phyloP scores from a whole-genome alignment of 2,797 vertebrate species.

The Pteropus rufus region DNA sequence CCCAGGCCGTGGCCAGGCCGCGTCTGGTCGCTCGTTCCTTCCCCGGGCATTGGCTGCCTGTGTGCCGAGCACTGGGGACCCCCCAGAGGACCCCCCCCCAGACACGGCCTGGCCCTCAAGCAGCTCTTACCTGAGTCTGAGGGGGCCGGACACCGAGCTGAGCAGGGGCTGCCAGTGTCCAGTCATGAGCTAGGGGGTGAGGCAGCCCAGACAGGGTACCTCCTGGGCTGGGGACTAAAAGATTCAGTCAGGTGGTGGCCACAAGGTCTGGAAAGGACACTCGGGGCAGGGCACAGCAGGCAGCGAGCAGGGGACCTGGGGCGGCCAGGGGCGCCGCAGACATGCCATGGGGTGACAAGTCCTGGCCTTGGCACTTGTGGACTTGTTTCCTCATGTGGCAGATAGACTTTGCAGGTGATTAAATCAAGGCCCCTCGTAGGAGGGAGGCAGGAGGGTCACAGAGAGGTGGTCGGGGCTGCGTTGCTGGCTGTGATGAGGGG shows the following conservation, averaged over 20 bases:
- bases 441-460: background rate
- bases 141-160: background rate
- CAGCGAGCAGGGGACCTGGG: background rate
- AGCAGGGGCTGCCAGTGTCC: background rate
- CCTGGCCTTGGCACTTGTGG: too few relatives aligned
- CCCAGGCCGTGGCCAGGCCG: background rate
- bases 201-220: background rate
- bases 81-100: background rate
- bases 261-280: background rate
- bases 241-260: background rate
- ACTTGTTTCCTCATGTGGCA: accelerated
- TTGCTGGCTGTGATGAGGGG: background rate
- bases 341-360: background rate
- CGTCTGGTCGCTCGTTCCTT: background rate
- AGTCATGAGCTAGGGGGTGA: background rate
- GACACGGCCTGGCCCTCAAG: background rate
- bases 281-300: background rate
- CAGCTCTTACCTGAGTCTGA: background rate
- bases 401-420: background rate
- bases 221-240: background rate
- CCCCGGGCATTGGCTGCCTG: background rate
- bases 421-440: accelerated
- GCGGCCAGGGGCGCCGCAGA: too few relatives aligned
- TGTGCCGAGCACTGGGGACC: background rate
- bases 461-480: accelerated